Base-by-base conservation (phyloP, 2,113 vertebrate species). In the Stegostoma tigrinum region DNA sequence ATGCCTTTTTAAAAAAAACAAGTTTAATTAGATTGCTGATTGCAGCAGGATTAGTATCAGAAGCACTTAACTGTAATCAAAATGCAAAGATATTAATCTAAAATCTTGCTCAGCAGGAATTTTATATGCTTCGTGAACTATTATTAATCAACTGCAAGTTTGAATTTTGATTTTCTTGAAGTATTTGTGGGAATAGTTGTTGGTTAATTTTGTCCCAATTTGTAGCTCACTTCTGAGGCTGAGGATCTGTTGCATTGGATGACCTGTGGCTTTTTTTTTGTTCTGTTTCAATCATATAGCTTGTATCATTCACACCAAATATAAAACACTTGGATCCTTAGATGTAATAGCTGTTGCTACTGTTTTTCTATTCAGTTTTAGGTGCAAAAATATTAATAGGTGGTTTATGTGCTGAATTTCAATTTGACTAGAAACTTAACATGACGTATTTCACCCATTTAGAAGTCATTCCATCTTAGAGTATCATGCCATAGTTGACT, bases 341-440 rank as follows among this genome's bases (percentile, higher is more conserved):
- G 34, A n/a, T 90, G 45, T 93, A 67, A 42, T 91, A 93, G 55
- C 30, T 23, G 64, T 38, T 93, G 66, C 61, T 34, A 67, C 17
- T 64, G 19, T 93, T 93, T 93, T 67, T 38, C 61, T 91, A 90
- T 91, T 17, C 34, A 23, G 78, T 83, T 61, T 61, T 64, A 66
- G 89, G 34, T 61, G 64, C 61, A 93, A 93, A 93, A 93, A 93
- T 93, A 64, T 64, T 93, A 93, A 93, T 66, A 64, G 61, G 17
- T 66, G 61, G 89, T 38, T 93, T 93, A 67, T 93, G 89, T 66
- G 89, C 61, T 64, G 89, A 93, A 93, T 93, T 66, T 93, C 89
- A 93, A 93, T 93, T 66, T 66, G 61, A 67, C 61, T 67, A 21
- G 61, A 67, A 93, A 66, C 61, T 66, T 93, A 67, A n/a, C 61